A percentile compares a stretch with the other conserved stretches of the same genome.
These are phyloP conservation scores for Steatornis caripensis DNA, from an alignment of 2,113 vertebrate genomes.

Conservation along the genomic window DNA sequence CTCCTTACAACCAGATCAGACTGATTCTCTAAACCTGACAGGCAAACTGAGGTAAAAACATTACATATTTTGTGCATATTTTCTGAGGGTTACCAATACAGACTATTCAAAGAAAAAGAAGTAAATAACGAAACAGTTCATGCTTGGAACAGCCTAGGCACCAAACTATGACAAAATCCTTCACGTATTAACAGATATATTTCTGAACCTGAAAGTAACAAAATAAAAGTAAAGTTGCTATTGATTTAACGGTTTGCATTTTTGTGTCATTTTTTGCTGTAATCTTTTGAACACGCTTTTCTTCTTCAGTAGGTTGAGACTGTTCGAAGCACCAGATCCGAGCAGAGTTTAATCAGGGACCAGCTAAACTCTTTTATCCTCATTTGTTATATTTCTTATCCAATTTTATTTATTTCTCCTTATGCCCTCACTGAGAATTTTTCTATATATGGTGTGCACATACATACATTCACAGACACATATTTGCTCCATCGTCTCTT, in stretches of 20 bases:
- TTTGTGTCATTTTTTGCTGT: background rate
- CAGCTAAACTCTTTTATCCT: background rate
- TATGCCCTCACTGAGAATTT: background rate
- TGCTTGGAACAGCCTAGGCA: background rate
- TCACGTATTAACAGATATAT: background rate
- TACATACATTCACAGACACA: no score
- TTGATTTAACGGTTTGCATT: background rate
- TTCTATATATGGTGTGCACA: background rate
- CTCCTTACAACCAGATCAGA: background rate
- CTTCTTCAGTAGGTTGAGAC: background rate
- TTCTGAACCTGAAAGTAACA: background rate
- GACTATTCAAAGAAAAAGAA: background rate
- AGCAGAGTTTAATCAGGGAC: background rate
- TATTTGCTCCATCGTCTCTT: background rate
- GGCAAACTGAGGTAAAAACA: background rate
- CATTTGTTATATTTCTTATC: background rate
- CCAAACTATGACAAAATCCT: background rate
- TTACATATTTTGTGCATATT: background rate
- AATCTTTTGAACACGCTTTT: background rate
- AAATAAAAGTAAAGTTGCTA: no score
- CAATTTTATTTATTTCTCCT: background rate
- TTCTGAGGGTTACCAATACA: background rate
- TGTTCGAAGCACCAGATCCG: background rate
- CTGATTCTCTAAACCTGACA: background rate
- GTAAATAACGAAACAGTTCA: background rate